Evolutionary conservation across 1,140 invertebrate genomes (phyloP).

Genomic region (Zaprionus ghesquierei): DNA sequence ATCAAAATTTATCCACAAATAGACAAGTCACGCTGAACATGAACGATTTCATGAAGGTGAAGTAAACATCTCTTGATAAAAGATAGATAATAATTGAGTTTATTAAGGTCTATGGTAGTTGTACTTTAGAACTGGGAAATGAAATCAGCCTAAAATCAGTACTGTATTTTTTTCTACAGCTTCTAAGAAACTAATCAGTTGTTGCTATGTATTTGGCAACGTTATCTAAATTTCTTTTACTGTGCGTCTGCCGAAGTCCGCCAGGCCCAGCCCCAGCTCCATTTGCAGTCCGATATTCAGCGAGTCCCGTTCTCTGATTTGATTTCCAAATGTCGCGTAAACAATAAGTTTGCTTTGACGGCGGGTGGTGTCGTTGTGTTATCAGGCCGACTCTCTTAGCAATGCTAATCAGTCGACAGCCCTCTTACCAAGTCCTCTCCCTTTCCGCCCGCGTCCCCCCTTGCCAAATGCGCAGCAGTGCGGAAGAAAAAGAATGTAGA

Average conservation of each 20-base stretch:
- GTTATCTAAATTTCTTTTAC: not conserved
- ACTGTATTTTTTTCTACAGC: not conserved
- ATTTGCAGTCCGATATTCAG: constrained; percentile 6
- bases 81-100: not conserved
- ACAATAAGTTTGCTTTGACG: constrained; percentile 6
- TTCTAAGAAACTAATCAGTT: not conserved
- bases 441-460: not conserved
- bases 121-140: not conserved
- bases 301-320: constrained; percentile 38
- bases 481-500: not conserved
- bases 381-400: constrained; percentile 26
- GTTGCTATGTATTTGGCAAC: not conserved
- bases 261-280: no score
- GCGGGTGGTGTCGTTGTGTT: not conserved
- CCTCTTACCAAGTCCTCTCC: not conserved
- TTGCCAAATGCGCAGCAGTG: not conserved
- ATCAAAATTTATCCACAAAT: not conserved
- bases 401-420: constrained; percentile 32
- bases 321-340: constrained; percentile 31
- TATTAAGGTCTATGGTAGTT: not conserved
- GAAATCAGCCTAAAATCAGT: not conserved
- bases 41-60: not conserved
- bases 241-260: not conserved
- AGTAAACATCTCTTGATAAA: not conserved
- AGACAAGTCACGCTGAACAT: not conserved